These are phyloP conservation scores for Gobio gobio DNA, from an alignment of 2,113 vertebrate genomes.

Conservation along the genomic window DNA sequence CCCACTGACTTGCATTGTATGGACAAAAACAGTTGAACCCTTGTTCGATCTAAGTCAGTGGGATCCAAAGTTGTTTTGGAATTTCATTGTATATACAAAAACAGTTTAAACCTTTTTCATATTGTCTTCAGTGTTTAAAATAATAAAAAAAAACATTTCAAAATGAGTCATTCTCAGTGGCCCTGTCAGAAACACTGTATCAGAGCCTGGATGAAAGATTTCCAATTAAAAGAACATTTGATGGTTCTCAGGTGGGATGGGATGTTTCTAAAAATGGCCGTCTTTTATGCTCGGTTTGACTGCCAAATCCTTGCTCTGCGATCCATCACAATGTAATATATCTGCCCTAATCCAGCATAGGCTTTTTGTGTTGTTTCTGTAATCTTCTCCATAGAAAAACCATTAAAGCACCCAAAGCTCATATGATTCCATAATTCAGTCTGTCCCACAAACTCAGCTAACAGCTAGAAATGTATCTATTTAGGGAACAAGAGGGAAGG, in stretches of 20 bases:
- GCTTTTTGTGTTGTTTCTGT: constrained; percentile 51
- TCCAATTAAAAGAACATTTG: constrained; percentile 28
- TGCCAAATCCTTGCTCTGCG: constrained; percentile 41
- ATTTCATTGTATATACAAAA: not conserved
- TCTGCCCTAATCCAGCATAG: constrained; percentile 51
- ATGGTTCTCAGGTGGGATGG: constrained; percentile 38
- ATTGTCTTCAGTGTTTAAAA: not conserved
- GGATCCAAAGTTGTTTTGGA: too few relatives aligned
- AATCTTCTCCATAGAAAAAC: constrained; percentile 52
- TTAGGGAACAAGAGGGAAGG: not conserved
- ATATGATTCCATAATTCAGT: constrained; percentile 23
- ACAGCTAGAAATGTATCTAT: constrained; percentile 28
- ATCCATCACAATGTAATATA: constrained; percentile 53
- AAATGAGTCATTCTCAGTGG: constrained; percentile 15
- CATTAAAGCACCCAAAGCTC: constrained; percentile 46
- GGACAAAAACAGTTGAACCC: not conserved
- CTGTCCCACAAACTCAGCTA: constrained; percentile 33
- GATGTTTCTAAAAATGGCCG: constrained; percentile 48
- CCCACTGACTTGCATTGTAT: not conserved
- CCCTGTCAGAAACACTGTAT: not conserved
- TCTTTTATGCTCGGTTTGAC: constrained; percentile 40
- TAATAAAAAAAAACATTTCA: not conserved
- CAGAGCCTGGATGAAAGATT: constrained; percentile 24
- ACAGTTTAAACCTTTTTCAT: not conserved
- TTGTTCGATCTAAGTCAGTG: not conserved